Conservation (phyloP, 1,140 invertebrate species). For the Papilio polytes region DNA sequence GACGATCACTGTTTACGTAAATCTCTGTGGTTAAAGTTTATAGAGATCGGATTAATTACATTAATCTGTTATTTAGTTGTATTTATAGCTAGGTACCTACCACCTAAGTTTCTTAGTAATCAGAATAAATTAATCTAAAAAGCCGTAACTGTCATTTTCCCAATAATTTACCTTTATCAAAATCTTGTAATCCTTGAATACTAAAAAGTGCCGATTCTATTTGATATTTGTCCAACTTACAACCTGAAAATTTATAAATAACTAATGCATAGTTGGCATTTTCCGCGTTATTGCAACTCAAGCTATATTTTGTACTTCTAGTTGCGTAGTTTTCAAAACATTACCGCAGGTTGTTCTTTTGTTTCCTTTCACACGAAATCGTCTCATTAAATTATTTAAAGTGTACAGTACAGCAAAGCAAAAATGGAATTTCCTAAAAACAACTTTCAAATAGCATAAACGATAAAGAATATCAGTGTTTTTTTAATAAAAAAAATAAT, state of each 20-base stretch:
- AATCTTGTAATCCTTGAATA: not conserved
- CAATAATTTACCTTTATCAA: not conserved
- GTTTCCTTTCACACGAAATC: not conserved
- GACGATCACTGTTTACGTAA: constrained; percentile 3
- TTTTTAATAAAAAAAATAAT: not conserved
- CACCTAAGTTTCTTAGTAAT: not conserved
- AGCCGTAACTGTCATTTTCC: not conserved
- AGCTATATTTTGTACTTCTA: not conserved
- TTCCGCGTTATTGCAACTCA: not conserved
- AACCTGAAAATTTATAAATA: not conserved
- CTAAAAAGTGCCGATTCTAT: not conserved
- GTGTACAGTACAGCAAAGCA: not conserved
- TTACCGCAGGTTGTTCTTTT: not conserved
- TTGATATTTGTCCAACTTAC: not conserved
- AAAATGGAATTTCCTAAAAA: not conserved
- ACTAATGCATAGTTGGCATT: not conserved
- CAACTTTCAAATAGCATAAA: not conserved
- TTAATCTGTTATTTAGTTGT: not conserved
- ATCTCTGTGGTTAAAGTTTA: not conserved
- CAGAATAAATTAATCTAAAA: not conserved
- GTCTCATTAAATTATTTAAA: not conserved
- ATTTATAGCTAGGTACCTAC: not conserved
- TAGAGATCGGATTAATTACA: not conserved
- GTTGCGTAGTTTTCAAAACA: constrained; percentile 12
- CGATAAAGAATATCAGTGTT: not conserved